These are phyloP conservation scores for Cataglyphis rosenhaueri DNA, from an alignment of 2,888 invertebrate species.

Conservation along the genomic window DNA sequence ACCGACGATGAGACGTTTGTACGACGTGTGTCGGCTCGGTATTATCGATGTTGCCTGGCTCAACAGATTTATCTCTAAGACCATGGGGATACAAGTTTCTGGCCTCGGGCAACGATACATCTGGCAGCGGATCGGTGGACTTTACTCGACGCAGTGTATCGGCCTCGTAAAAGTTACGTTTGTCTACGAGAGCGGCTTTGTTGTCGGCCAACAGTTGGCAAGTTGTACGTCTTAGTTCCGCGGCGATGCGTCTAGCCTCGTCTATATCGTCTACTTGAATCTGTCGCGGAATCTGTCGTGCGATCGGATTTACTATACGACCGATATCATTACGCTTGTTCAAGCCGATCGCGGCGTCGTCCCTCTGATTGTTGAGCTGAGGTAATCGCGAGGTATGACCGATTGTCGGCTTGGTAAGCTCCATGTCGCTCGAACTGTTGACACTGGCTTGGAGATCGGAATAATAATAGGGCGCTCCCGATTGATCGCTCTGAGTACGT, in stretches of 20 bases:
- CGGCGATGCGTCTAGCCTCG: slow-evolving; percentile 82
- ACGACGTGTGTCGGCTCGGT: slow-evolving; percentile 57
- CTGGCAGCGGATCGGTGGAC: slow-evolving; percentile 81
- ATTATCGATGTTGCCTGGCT: slow-evolving; percentile 59
- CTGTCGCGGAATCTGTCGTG: slow-evolving; percentile 79
- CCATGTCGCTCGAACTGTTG: slow-evolving; percentile 62
- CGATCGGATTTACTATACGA: slow-evolving; percentile 91
- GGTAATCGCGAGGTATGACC: slow-evolving; percentile 79
- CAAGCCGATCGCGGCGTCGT: slow-evolving; percentile 87
- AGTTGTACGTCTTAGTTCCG: slow-evolving; percentile 82
- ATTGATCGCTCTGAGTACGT: slow-evolving; percentile 86
- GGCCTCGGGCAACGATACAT: slow-evolving; percentile 77
- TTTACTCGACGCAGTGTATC: slow-evolving; percentile 87
- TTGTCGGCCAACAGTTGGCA: slow-evolving; percentile 81
- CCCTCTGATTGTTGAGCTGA: slow-evolving; percentile 91
- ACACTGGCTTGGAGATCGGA: slow-evolving; percentile 88
- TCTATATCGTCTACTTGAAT: slow-evolving; percentile 81
- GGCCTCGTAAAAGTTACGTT: slow-evolving; percentile 91
- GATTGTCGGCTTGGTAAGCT: slow-evolving; percentile 63
- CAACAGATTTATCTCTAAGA: slow-evolving; percentile 81
- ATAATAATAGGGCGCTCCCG: slow-evolving; percentile 93
- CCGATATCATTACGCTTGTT: slow-evolving; percentile 88
- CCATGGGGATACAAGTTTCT: slow-evolving; percentile 85
- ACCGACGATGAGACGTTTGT: slow-evolving; percentile 85
- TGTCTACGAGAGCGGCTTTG: slow-evolving; percentile 87